phyloP scores from a whole-genome alignment of 2,888 invertebrate genomes.

The Podabrus alpinus region DNA sequence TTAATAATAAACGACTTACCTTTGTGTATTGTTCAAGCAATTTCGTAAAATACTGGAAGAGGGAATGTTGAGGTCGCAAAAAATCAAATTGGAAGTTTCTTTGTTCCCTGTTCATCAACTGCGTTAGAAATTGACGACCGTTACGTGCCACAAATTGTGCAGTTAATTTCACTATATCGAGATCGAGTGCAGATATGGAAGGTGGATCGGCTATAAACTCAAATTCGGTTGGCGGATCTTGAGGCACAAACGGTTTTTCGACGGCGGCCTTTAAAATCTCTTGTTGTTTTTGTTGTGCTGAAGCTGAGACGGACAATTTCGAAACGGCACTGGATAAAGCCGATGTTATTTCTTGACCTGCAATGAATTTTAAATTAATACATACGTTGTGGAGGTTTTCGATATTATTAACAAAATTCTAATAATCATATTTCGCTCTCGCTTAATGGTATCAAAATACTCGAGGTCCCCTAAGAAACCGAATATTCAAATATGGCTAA shows the following conservation, averaged over 20 bases:
- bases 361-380: neutral
- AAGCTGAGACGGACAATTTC: constrained; percentile 69
- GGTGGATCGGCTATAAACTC: constrained; percentile 97
- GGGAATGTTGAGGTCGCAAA: constrained; percentile 94
- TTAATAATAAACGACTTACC: constrained; percentile 32
- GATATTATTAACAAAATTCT: neutral
- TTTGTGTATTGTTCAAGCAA: constrained; percentile 98
- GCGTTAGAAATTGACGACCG: constrained; percentile 96
- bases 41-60: constrained; percentile 98
- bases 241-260: constrained; percentile 85
- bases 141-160: constrained; percentile 99
- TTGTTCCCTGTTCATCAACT: constrained; percentile 97
- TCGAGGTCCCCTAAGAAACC: constrained; percentile 43
- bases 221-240: constrained; percentile 89
- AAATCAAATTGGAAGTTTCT: constrained; percentile 99
- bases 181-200: constrained; percentile 95
- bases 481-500: constrained; percentile 54
- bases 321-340: constrained; percentile 58
- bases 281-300: constrained; percentile 84
- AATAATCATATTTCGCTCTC: constrained; percentile 47
- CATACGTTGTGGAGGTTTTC: neutral
- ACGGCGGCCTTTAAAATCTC: constrained; percentile 86
- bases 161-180: constrained; percentile 96
- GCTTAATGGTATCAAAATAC: constrained; percentile 43
- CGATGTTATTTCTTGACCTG: constrained; percentile 55